Base-by-base conservation (phyloP, 2,797 vertebrate genomes). In the Ispidina picta region DNA sequence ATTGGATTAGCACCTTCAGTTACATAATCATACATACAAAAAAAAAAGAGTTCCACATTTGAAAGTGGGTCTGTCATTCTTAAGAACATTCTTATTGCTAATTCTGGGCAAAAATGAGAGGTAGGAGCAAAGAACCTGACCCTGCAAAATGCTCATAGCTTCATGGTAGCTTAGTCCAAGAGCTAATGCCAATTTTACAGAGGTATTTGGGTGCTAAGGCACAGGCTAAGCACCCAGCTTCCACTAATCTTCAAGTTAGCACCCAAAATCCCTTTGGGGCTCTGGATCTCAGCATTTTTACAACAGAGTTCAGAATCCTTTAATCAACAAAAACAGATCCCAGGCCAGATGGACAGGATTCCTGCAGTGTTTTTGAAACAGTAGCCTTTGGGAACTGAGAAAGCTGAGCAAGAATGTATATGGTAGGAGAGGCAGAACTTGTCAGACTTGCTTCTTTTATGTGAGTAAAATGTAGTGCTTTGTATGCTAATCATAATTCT, bases 361-460 rank as follows among this genome's bases (percentile, higher is more conserved):
- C 90, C 59, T 86, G 31, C 20, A 83, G 54, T 49, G 79, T 25
- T 94, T 96, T 93, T 90, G 59, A 89, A 95, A 76, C 76, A 69
- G 74, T 81, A 48, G 58, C 83, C 79, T 93, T 74, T 52, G 71
- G 62, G 70, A 95, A 90, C 62, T 91, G 87, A 89, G 94, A 92
- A 86, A 76, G 69, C 84, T 71, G 62, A 88, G 54, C 1, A 23
- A 80, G 72, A 89, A 82, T 93, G 83, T 87, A 9, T 75, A 76
- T 72, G 83, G 92, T 56, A 68, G 66, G 70, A 90, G 93, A 82
- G 60, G 89, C 49, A 89, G 66, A 97, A 95, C 95, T 37, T 37
- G 96, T 96, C 89, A 44, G 82, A 90, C 96, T 81, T 59, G 96
- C 78, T 93, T 71, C 54, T 90, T 65, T 60, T 77, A 56, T 7